Evolutionary conservation across 2,888 invertebrate species (phyloP), one percentile per base, ranked within the genome.

Genomic region (Azorinus chamasolen): DNA sequence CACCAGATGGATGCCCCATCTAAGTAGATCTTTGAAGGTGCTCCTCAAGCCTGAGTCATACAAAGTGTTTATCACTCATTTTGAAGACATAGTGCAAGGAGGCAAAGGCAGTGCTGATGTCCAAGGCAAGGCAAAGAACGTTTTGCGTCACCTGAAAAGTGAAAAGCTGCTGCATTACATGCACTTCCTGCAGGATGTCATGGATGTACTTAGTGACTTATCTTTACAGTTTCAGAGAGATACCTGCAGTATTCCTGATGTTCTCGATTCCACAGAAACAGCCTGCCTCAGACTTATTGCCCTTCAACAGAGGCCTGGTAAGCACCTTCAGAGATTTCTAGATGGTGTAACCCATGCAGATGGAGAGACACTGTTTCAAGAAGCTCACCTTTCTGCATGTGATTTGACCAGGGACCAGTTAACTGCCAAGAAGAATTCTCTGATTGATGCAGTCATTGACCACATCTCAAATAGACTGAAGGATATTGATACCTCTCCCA

Each of bases 371-470:
- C 16, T 51, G 22, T 51, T 22, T 22, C 51, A 51, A 51, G 51
- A 51, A 51, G 51, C 20, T 22, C 51, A 51, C 14, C 51, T 51
- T 16, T 51, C 51, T 22, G 18, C 22, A 14, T 51, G n/a, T 45
- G n/a, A 16, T 18, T 20, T 45, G 45, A 45, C 45, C 4, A 20
- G 20, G 20, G 45, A 45, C 4, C 4, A 14, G 45, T 5, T 45
- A 18, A 45, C 45, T 45, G 20, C 45, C 45, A 45, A 45, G 20
- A 45, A 45, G 45, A 45, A 45, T 20, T 45, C 45, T 32, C 50
- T 72, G n/a, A 57, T 72, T 43, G 64, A 69, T 20, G 37, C 45
- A 20, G 78, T 69, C n/a, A 64, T 73, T 58, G 55, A 69, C 50
- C 73, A 64, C 27, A 55, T 78, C 25, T 64, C 48, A 37, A 46